Percentiles rank a stretch among this genome's conserved stretches.
Evolutionary conservation across 1,140 invertebrate genomes (phyloP).

Genomic region (Dinoponera quadriceps): DNA sequence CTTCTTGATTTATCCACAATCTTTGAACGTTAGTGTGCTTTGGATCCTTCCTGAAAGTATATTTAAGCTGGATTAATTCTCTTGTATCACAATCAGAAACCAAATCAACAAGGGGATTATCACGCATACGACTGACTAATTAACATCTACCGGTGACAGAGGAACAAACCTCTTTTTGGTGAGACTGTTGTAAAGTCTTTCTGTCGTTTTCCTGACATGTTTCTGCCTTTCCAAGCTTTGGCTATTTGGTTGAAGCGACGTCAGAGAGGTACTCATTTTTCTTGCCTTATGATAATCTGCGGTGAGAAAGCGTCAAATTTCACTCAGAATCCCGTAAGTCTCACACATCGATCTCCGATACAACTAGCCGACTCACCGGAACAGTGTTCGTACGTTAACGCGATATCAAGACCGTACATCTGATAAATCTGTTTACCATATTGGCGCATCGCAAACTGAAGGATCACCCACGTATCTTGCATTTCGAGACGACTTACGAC

Average conservation of each 20-base stretch:
- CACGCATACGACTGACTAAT: background rate
- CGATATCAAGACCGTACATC: background rate
- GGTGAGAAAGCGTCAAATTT: constrained; percentile 43
- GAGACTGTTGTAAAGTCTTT: constrained; percentile 89
- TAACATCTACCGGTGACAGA: background rate
- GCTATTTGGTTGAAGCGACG: constrained; percentile 86
- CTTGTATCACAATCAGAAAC: background rate
- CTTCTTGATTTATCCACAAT: constrained; percentile 90
- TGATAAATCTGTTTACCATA: background rate
- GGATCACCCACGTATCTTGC: background rate
- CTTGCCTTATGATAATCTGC: constrained; percentile 83
- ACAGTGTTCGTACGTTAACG: background rate
- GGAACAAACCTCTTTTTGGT: constrained; percentile 87
- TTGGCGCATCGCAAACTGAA: background rate
- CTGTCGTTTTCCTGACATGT: constrained; percentile 83
- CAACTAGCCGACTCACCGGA: background rate
- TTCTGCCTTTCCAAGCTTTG: constrained; percentile 85
- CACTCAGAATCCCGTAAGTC: background rate
- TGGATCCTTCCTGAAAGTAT: constrained; percentile 86
- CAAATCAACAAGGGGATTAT: background rate
- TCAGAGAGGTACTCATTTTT: constrained; percentile 86
- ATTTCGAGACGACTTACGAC: background rate
- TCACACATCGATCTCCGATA: background rate
- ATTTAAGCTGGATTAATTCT: constrained; percentile 36
- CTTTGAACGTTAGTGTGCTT: constrained; percentile 88